Conservation (phyloP, 92 coral and sea anemone species). For the Parazoanthus darwini region DNA sequence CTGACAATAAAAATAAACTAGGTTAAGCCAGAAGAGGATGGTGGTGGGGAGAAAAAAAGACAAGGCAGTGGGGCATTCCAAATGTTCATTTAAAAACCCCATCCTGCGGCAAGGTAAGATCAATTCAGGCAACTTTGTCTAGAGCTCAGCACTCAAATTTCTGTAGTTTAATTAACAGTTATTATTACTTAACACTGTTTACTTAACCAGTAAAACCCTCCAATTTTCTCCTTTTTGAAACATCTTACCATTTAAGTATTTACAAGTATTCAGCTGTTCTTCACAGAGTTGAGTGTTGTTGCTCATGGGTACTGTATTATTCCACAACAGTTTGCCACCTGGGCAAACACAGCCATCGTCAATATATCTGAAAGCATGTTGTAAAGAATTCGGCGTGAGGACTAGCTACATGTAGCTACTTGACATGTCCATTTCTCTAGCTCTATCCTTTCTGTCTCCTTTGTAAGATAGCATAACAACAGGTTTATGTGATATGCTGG, state of each 20-base stretch:
- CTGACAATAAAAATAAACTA: too few species aligned
- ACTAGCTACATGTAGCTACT: not conserved
- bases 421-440: not conserved
- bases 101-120: too few species aligned
- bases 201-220: not conserved
- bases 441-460: too few species aligned
- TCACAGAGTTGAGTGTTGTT: slow-evolving; percentile 47
- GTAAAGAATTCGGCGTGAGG: not conserved
- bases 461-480: too few species aligned
- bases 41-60: too few species aligned
- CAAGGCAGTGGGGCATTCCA: too few species aligned
- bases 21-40: not conserved
- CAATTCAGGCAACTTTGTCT: too few species aligned
- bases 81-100: too few species aligned
- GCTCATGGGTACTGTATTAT: not conserved
- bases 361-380: slow-evolving; percentile 43
- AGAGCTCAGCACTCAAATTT: too few species aligned
- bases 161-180: too few species aligned
- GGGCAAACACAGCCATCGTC: slow-evolving; percentile 66
- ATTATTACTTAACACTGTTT: too few species aligned
- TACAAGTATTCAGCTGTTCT: slow-evolving; percentile 57
- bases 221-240: not conserved
- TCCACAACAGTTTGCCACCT: slow-evolving; percentile 71
- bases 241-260: slow-evolving; percentile 63
- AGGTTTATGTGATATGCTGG: too few species aligned